These are phyloP conservation scores for Phenganax marumi DNA, from an alignment of 92 coral and sea anemone genomes.

Conservation along the genomic window DNA sequence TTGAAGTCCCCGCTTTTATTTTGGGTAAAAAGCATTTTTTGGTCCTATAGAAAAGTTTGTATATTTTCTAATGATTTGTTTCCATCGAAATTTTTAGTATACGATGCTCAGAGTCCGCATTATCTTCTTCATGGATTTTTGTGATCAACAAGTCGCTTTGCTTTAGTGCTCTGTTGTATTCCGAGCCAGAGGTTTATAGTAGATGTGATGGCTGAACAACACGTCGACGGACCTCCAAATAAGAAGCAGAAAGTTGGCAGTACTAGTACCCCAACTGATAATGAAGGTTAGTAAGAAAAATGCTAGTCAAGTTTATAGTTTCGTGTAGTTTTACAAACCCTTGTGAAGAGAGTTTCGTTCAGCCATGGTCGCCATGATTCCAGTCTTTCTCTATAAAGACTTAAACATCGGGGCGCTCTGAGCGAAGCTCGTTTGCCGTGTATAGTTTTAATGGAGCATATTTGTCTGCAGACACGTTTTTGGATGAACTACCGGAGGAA, in stretches of 20 bases:
- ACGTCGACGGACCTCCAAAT: conserved; percentile 99
- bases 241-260: conserved; percentile 94
- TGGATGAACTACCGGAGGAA: conserved; percentile 88
- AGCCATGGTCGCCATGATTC: conserved; percentile 42
- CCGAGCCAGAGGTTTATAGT: conserved; percentile 96
- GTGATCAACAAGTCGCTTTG: conserved; percentile 99
- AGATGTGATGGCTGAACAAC: conserved; percentile 99
- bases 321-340: not conserved
- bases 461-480: conserved; percentile 69
- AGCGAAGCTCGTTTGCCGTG: conserved; percentile 44
- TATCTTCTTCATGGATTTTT: conserved; percentile 78
- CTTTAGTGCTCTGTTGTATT: conserved; percentile 62
- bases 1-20: conserved; percentile 27
- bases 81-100: conserved; percentile 32
- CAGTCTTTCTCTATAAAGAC: conserved; percentile 32
- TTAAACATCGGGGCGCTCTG: conserved; percentile 33
- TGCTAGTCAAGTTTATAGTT: conserved; percentile 10
- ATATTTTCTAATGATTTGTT: conserved; percentile 26
- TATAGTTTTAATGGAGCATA: conserved; percentile 50
- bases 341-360: conserved; percentile 15
- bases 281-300: conserved; percentile 79
- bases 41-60: conserved; percentile 22
- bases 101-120: conserved; percentile 40
- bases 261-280: conserved; percentile 99
- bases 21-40: conserved; percentile 7